Evolutionary conservation across 2,113 vertebrate species (phyloP), one percentile per base, ranked within the genome.

Genomic region (Barnardius zonarius): DNA sequence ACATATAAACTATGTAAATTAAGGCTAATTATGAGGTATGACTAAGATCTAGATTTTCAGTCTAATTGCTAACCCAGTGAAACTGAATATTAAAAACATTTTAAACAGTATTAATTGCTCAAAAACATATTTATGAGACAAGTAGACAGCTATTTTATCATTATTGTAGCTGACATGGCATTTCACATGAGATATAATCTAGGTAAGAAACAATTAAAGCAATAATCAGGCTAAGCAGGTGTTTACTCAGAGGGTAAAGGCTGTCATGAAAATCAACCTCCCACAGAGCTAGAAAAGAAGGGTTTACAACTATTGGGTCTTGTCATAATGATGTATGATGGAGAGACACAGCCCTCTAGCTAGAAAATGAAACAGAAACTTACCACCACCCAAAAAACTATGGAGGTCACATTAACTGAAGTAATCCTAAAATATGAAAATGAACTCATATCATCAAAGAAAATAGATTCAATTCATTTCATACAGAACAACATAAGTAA

Each of bases 261-360:
- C 19, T 88, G 79, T 90, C 78, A 78, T 35, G 86, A 82, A 95
- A 96, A 83, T 83, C 89, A 93, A 2, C 52, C 59, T 96, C 81
- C 78, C 59, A n/a, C 72, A 35, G 76, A 66, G 63, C 54, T 73
- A 13, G 49, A 27, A 67, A 39, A 69, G 81, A 68, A 93, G 55
- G 55, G 23, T 90, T 92, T 93, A 33, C 51, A 86, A 1, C 61
- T 87, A 1, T 33, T 83, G 25, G 23, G 11, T 88, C 64, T 67
- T 81, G 82, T 88, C 87, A 61, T 64, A 83, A 48, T n/a, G 55
- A n/a, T 37, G 6, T 37, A 25, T 46, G 81, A n/a, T 41, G 88
- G 66, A 91, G 85, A 77, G 59, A 54, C 24, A 70, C 17, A 62
- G 22, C 13, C 18, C 9, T 41, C 37, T 11, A 33, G 48, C 55